Evolutionary conservation across 2,888 invertebrate genomes (phyloP), one percentile per base, ranked within the genome.

Genomic region (Mythimna vitellina): DNA sequence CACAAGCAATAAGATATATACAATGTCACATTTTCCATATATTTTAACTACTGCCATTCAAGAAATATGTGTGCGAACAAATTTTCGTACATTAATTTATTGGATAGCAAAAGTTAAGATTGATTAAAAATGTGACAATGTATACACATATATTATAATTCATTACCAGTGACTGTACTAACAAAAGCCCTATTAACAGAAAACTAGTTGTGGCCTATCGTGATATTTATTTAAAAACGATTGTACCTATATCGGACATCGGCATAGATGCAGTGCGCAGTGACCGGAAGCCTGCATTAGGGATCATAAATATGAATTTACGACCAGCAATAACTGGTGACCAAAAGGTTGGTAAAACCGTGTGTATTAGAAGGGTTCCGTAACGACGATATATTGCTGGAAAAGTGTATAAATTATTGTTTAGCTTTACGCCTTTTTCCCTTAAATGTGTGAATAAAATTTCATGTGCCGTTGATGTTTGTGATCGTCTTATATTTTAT

Each of bases 281-380:
- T 89, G 90, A 87, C 88, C 87, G 85, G 87, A 87, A 88, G 88
- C 92, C 86, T 89, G 92, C 90, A 94, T 94, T 94, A 94, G 88
- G 80, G 86, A 86, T 90, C 92, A 90, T 94, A 94, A 94, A 94
- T 93, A 91, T 89, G 84, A 92, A 94, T 94, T 94, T 94, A 94
- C 92, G 89, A 83, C 78, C 78, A 79, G 87, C 92, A 91, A 92
- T 93, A 92, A 90, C 89, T 84, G 87, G 85, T 85, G 81, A 88
- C 84, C 86, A 83, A 88, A 82, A 79, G 80, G 80, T 78, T 72
- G 64, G 78, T 75, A 72, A 70, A 73, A 72, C 70, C 53, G 74
- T 62, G 22, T 78, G 54, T 69, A 62, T 63, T 67, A 58, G 61
- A 75, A 78, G 74, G 86, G 86, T 86, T 86, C 83, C 77, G 83